A percentile compares a stretch with the other conserved stretches of the same genome.
Conservation (phyloP, 2,888 invertebrate species). For the Choristoneura rosaceana region DNA sequence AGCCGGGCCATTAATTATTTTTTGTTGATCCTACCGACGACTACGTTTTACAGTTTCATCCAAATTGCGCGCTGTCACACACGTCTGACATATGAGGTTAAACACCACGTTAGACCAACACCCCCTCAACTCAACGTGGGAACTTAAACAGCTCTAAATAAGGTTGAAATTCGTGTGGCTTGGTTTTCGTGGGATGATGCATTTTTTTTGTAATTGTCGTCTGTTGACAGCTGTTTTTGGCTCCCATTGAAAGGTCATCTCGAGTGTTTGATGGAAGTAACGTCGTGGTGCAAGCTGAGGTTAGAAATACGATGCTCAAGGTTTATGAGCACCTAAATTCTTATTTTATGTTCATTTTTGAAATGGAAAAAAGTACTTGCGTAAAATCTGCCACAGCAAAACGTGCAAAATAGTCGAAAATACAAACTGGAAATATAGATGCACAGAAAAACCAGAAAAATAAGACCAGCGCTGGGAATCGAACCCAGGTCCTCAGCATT, state of each 20-base stretch:
- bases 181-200: neutral
- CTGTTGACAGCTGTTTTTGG: constrained; percentile 54
- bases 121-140: neutral
- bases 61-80: constrained; percentile 64
- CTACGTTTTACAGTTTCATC: constrained; percentile 68
- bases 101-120: constrained; percentile 19
- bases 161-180: constrained; percentile 18
- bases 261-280: constrained; percentile 29
- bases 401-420: no score
- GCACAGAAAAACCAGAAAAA: no score
- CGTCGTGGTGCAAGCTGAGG: constrained; percentile 16
- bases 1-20: constrained; percentile 79
- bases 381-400: no score
- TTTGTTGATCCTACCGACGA: constrained; percentile 70
- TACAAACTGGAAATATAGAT: no score
- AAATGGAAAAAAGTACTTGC: no score
- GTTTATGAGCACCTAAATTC: neutral
- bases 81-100: constrained; percentile 43
- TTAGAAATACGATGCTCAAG: neutral
- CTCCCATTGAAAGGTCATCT: constrained; percentile 41
- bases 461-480: no score
- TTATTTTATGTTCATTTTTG: no score
- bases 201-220: constrained; percentile 2
- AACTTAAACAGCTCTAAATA: constrained; percentile 7
- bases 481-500: no score